Percentiles rank a stretch among this genome's conserved stretches.
phyloP scores from a whole-genome alignment of 2,888 invertebrate genomes.

The Argyresthia albistria region DNA sequence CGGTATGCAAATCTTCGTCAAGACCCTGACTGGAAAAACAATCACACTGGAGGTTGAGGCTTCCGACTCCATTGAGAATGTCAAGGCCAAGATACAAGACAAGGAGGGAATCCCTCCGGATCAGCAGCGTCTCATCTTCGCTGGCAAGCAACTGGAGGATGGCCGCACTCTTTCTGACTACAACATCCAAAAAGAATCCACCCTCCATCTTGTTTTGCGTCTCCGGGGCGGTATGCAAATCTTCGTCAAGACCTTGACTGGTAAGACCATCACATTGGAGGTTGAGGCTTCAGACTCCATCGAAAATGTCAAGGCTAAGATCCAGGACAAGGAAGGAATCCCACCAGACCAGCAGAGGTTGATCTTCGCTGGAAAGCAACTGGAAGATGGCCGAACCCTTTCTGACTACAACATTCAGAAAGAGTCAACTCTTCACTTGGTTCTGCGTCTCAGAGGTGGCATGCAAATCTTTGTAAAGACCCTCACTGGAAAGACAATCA shows the following conservation, averaged over 20 bases:
- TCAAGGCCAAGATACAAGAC: slow-evolving; percentile 27
- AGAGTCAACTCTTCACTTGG: slow-evolving; percentile 9
- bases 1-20: slow-evolving; percentile 29
- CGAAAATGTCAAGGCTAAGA: slow-evolving; percentile 10
- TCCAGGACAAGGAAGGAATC: slow-evolving; percentile 10
- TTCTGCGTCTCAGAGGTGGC: slow-evolving; percentile 9
- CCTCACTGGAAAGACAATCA: slow-evolving; percentile 10
- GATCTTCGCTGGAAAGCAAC: slow-evolving; percentile 9
- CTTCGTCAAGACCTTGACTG: slow-evolving; percentile 21
- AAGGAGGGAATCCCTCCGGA: slow-evolving; percentile 29
- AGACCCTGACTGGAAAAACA: slow-evolving; percentile 29
- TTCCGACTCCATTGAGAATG: slow-evolving; percentile 27
- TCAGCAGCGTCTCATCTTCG: slow-evolving; percentile 26
- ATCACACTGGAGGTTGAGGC: slow-evolving; percentile 28
- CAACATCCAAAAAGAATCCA: slow-evolving; percentile 22
- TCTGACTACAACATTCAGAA: slow-evolving; percentile 10
- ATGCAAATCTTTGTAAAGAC: slow-evolving; percentile 11
- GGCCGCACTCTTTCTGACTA: slow-evolving; percentile 25
- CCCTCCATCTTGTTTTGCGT: slow-evolving; percentile 18
- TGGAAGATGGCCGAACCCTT: slow-evolving; percentile 8
- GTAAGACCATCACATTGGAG: slow-evolving; percentile 23
- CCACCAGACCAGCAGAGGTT: slow-evolving; percentile 9
- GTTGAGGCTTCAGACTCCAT: slow-evolving; percentile 10
- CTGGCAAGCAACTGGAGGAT: slow-evolving; percentile 27
- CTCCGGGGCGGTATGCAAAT: slow-evolving; percentile 22